Percentiles rank a stretch among this genome's conserved stretches.
phyloP scores from a whole-genome alignment of 2,113 vertebrate species.

The Trochalopteron elliotii region DNA sequence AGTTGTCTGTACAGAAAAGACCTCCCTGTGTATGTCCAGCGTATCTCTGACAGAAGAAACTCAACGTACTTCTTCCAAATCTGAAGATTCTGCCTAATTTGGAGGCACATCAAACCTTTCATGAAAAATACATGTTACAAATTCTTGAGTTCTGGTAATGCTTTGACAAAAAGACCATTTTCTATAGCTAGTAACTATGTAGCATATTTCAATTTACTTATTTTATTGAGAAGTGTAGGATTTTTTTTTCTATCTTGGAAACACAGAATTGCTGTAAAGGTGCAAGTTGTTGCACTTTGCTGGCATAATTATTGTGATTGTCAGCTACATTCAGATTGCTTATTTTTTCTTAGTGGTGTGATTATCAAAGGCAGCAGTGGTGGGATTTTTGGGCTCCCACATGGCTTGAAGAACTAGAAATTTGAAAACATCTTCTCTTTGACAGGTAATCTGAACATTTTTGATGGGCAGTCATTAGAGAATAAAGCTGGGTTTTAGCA shows the following conservation, averaged over 20 bases:
- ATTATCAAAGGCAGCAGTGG: background rate
- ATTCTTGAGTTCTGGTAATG: background rate
- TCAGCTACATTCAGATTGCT: background rate
- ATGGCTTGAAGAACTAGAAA: background rate
- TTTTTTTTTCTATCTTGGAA: background rate
- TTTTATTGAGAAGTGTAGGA: background rate
- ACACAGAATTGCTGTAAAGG: background rate
- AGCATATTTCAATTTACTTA: background rate
- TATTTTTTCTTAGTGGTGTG: background rate
- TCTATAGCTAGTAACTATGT: background rate
- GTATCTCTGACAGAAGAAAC: background rate
- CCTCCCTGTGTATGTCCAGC: no score
- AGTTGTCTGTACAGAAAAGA: background rate
- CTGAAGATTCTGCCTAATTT: background rate
- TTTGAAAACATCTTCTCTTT: conserved; percentile 16
- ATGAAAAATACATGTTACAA: background rate
- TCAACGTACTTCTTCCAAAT: background rate
- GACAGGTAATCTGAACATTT: conserved; percentile 16
- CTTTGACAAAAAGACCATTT: background rate
- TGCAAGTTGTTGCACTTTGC: background rate
- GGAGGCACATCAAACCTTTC: background rate
- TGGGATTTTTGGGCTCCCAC: background rate
- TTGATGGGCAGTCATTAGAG: conserved; percentile 31
- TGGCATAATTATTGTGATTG: background rate
- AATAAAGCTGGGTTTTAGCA: background rate